phyloP scores from a whole-genome alignment of 1,140 invertebrate species.

The Elymnias hypermnestra region DNA sequence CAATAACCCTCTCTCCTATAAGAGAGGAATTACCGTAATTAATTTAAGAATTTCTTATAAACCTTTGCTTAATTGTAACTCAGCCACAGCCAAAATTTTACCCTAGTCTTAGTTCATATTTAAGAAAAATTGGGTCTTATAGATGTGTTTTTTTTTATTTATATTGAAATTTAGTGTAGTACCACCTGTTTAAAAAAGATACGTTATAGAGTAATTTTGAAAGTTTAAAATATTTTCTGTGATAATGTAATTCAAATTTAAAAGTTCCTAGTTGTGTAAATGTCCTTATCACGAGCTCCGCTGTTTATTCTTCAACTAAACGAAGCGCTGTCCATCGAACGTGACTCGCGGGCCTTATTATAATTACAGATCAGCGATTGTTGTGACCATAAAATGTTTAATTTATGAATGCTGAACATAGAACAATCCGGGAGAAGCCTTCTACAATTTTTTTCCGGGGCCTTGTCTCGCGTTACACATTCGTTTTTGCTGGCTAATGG shows the following conservation, averaged over 20 bases:
- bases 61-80: no score
- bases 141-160: background rate
- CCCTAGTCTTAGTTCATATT: no score
- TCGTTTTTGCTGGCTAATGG: conserved; percentile 41
- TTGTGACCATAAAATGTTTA: conserved; percentile 66
- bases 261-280: conserved; percentile 12
- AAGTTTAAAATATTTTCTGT: no score
- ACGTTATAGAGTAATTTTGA: no score
- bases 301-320: conserved; percentile 38
- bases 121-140: no score
- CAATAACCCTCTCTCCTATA: no score
- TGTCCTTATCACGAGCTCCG: conserved; percentile 24
- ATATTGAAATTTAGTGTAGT: background rate
- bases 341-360: conserved; percentile 65
- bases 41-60: no score
- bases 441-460: conserved; percentile 38
- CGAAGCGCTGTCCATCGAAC: conserved; percentile 44
- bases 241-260: background rate
- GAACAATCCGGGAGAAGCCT: conserved; percentile 37
- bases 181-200: no score
- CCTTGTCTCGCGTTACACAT: conserved; percentile 36
- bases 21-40: no score
- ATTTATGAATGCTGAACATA: conserved; percentile 63
- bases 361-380: conserved; percentile 73
- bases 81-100: no score